A percentile compares a stretch with the other conserved stretches of the same genome.
phyloP scores from a whole-genome alignment of 1,140 invertebrate genomes.

The Dinoponera quadriceps region DNA sequence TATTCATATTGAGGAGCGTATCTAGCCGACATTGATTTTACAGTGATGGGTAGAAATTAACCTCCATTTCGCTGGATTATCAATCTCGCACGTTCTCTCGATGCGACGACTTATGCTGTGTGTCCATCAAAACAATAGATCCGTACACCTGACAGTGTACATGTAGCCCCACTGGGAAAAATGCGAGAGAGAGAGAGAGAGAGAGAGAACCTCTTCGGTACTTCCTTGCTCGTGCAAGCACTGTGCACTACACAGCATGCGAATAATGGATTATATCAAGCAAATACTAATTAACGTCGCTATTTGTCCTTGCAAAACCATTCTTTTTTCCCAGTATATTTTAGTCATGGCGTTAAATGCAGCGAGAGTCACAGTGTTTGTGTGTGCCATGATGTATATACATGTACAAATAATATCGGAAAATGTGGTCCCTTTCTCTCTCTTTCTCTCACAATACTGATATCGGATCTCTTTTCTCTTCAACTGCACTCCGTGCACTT shows the following conservation, averaged over 20 bases:
- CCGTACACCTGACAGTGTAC: slow-evolving; percentile 23
- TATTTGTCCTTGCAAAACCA: slow-evolving; percentile 80
- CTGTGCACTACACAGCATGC: background rate
- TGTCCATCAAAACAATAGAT: slow-evolving; percentile 56
- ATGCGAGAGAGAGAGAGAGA: no score
- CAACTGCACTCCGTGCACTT: no score
- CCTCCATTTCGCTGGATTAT: slow-evolving; percentile 73
- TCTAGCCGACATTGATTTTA: slow-evolving; percentile 35
- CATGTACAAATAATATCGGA: no score
- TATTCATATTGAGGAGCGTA: background rate
- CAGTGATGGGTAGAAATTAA: slow-evolving; percentile 69
- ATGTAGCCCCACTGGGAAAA: slow-evolving; percentile 41
- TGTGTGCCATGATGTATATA: slow-evolving; percentile 50
- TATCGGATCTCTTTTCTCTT: no score
- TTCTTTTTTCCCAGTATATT: slow-evolving; percentile 79
- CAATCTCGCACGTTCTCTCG: slow-evolving; percentile 31
- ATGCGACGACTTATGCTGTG: slow-evolving; percentile 36
- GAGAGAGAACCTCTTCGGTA: slow-evolving; percentile 30
- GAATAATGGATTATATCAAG: slow-evolving; percentile 24
- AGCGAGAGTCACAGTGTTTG: slow-evolving; percentile 72
- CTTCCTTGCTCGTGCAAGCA: no score
- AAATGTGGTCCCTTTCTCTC: no score
- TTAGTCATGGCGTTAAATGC: slow-evolving; percentile 79
- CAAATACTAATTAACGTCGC: slow-evolving; percentile 81
- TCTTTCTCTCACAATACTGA: no score